These are phyloP conservation scores for Sisor rabdophorus DNA, from an alignment of 2,113 vertebrate species.

Conservation along the genomic window DNA sequence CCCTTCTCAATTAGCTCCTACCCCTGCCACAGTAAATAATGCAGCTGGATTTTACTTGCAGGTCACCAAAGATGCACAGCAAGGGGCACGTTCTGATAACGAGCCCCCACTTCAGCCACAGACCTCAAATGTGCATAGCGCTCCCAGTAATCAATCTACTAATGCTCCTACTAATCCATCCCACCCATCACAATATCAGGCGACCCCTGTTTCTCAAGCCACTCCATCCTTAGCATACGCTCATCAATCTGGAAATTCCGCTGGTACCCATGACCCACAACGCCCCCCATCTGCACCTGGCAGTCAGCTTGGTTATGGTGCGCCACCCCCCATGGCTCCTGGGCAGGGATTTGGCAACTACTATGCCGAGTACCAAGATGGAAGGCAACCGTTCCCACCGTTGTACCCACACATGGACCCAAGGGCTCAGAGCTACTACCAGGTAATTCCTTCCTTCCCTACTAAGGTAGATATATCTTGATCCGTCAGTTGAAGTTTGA, in stretches of 20 bases:
- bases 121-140: slow-evolving; percentile 47
- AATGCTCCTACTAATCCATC: slow-evolving; percentile 46
- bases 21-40: slow-evolving; percentile 58
- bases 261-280: slow-evolving; percentile 64
- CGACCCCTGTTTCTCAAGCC: slow-evolving; percentile 42
- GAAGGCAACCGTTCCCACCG: slow-evolving; percentile 66
- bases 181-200: slow-evolving; percentile 51
- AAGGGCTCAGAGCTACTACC: slow-evolving; percentile 80
- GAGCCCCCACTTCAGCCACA: slow-evolving; percentile 52
- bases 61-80: slow-evolving; percentile 83
- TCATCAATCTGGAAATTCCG: slow-evolving; percentile 53
- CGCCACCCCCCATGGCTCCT: slow-evolving; percentile 52
- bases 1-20: slow-evolving; percentile 58
- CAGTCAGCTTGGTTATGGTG: slow-evolving; percentile 71
- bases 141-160: slow-evolving; percentile 19
- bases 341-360: slow-evolving; percentile 63
- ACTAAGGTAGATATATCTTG: background rate
- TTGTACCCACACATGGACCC: slow-evolving; percentile 75
- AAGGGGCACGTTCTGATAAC: slow-evolving; percentile 57
- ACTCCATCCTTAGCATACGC: slow-evolving; percentile 42
- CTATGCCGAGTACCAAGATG: slow-evolving; percentile 70
- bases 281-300: slow-evolving; percentile 71
- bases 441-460: slow-evolving; percentile 64
- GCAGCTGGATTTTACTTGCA: slow-evolving; percentile 84
- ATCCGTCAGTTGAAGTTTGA: background rate